phyloP scores from a whole-genome alignment of 2,888 invertebrate species.

The Volucella zonaria region DNA sequence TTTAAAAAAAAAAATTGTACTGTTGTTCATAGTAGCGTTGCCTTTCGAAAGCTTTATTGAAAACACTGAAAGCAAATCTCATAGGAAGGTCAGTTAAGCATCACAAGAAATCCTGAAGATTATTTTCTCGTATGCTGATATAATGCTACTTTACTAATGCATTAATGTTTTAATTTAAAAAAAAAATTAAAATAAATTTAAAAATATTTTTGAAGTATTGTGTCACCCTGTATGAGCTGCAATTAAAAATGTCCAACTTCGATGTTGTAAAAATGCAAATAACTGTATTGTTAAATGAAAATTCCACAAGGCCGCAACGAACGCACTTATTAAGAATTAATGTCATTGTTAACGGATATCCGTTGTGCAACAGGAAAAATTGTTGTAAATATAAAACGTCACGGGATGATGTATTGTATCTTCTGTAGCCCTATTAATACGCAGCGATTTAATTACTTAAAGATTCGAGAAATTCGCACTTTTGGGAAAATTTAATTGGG shows the following conservation, averaged over 20 bases:
- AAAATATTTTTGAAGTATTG: too few relatives aligned
- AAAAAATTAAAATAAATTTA: too few relatives aligned
- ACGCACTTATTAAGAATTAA: slow-evolving; percentile 22
- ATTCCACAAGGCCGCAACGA: not conserved
- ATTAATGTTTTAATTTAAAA: too few relatives aligned
- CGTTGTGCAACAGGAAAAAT: not conserved
- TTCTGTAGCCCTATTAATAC: not conserved
- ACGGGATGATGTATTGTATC: not conserved
- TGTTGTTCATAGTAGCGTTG: too few relatives aligned
- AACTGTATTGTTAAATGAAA: slow-evolving; percentile 2
- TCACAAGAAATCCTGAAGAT: too few relatives aligned
- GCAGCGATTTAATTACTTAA: not conserved
- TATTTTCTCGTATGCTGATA: too few relatives aligned
- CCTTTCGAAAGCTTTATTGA: too few relatives aligned
- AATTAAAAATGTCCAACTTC: slow-evolving; percentile 1
- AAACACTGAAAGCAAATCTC: too few relatives aligned
- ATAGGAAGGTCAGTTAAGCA: too few relatives aligned
- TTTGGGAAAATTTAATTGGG: too few relatives aligned
- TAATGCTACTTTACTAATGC: too few relatives aligned
- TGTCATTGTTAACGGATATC: slow-evolving; percentile 1
- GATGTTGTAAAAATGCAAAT: not conserved
- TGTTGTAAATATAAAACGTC: not conserved
- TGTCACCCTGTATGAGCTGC: not conserved
- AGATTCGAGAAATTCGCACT: not conserved
- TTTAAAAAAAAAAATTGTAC: too few relatives aligned